phyloP scores from a whole-genome alignment of 2,113 vertebrate species.

The Nothobranchius furzeri region DNA sequence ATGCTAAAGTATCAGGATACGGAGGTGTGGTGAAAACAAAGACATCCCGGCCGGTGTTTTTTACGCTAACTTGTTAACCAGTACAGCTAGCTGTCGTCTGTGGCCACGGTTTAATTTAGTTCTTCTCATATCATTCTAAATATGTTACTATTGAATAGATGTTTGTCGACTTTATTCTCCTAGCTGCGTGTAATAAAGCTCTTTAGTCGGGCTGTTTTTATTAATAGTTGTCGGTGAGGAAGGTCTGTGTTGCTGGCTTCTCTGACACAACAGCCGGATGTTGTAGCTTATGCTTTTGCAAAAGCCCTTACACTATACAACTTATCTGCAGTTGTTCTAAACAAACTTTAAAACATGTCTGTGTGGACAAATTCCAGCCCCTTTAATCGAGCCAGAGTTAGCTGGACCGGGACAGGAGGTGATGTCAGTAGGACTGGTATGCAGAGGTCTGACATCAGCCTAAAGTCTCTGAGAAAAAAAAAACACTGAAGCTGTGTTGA shows the following conservation, averaged over 20 bases:
- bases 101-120: neutral
- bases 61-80: slow-evolving; percentile 25
- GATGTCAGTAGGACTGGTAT: slow-evolving; percentile 74
- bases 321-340: neutral
- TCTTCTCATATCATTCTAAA: neutral
- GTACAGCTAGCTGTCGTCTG: slow-evolving; percentile 50
- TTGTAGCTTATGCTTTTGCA: neutral
- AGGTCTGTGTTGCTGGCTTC: neutral
- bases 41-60: slow-evolving; percentile 35
- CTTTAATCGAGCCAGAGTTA: slow-evolving; percentile 53
- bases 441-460: slow-evolving; percentile 67
- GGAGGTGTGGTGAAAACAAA: neutral
- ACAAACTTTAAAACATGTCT: neutral
- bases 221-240: neutral
- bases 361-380: slow-evolving; percentile 16
- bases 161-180: neutral
- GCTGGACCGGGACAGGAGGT: slow-evolving; percentile 50
- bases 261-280: neutral
- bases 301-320: neutral
- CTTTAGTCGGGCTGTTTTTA: neutral
- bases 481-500: slow-evolving; percentile 37
- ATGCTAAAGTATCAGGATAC: neutral
- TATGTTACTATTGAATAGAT: rapidly evolving
- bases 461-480: slow-evolving; percentile 32
- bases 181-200: neutral